Conservation (phyloP, 2,888 invertebrate species). For the Sarcophaga caerulescens region DNA sequence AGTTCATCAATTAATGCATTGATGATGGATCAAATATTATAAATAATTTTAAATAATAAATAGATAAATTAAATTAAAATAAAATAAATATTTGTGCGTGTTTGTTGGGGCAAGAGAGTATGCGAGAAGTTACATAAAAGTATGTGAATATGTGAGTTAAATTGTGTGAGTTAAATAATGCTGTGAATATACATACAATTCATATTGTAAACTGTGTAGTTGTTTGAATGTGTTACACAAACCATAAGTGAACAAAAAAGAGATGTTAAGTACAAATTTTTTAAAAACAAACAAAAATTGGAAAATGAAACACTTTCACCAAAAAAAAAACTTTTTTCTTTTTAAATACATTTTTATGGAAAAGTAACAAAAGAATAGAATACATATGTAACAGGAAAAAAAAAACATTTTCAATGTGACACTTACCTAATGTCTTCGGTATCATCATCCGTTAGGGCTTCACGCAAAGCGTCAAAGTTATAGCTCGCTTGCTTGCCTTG, state of each 20-base stretch:
- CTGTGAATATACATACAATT: background rate
- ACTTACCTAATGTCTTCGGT: slow-evolving; percentile 79
- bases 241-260: slow-evolving; percentile 19
- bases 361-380: background rate
- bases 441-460: slow-evolving; percentile 68
- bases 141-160: slow-evolving; percentile 5
- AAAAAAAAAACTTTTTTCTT: slow-evolving; percentile 57
- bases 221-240: slow-evolving; percentile 36
- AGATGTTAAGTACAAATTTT: background rate
- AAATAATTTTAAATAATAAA: slow-evolving; percentile 8
- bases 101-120: slow-evolving; percentile 20
- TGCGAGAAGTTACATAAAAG: background rate
- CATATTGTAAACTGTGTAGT: background rate
- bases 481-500: slow-evolving; percentile 57
- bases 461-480: slow-evolving; percentile 66
- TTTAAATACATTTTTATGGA: background rate
- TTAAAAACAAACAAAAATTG: background rate
- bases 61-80: background rate
- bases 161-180: background rate
- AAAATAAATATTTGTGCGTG: slow-evolving; percentile 2
- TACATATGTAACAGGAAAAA: slow-evolving; percentile 27
- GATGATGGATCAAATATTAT: slow-evolving; percentile 31
- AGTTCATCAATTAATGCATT: slow-evolving; percentile 36
- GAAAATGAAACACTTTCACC: slow-evolving; percentile 68
- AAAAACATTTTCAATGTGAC: slow-evolving; percentile 34